phyloP scores from a whole-genome alignment of 2,797 vertebrate species.

The Orientallactaga sibirica region DNA sequence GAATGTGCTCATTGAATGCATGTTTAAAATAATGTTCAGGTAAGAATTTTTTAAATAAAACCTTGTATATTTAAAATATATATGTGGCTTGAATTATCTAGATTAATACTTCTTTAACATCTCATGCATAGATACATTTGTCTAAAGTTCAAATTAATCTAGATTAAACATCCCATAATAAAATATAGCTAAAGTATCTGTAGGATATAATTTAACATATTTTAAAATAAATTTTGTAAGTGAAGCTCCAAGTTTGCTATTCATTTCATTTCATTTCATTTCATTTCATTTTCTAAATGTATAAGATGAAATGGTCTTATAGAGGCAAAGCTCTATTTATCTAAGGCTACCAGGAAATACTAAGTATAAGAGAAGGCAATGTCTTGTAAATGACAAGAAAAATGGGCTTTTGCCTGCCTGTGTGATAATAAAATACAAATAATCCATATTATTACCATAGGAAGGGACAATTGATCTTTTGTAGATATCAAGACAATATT shows the following conservation, averaged over 20 bases:
- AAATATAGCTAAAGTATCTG: background rate
- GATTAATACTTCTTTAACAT: slow-evolving; percentile 21
- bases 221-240: background rate
- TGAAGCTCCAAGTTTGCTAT: background rate
- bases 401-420: background rate
- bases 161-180: background rate
- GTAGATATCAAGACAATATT: slow-evolving; percentile 10
- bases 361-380: slow-evolving; percentile 21
- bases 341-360: background rate
- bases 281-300: background rate
- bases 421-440: slow-evolving; percentile 19
- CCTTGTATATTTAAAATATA: background rate
- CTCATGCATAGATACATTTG: background rate
- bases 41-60: slow-evolving; percentile 49
- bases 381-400: background rate
- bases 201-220: slow-evolving; percentile 2
- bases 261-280: background rate
- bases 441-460: slow-evolving; percentile 25
- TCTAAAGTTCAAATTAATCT: background rate
- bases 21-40: background rate
- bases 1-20: background rate
- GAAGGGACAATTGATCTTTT: slow-evolving; percentile 16
- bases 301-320: background rate
- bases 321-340: background rate
- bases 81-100: background rate